Conservation (phyloP, 2,888 invertebrate genomes). For the Chrysolina haemoptera region DNA sequence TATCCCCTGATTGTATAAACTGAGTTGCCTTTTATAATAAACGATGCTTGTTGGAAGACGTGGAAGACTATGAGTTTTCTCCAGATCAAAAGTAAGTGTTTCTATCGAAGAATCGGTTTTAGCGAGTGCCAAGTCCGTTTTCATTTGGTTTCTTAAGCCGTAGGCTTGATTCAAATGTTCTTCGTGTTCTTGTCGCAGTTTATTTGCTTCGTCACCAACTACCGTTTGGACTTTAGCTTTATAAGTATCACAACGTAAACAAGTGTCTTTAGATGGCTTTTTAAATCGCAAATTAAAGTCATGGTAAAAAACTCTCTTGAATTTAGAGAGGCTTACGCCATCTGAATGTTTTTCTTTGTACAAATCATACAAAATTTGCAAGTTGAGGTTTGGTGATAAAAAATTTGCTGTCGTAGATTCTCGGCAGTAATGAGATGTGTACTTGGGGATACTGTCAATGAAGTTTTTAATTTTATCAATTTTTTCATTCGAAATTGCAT, state of each 20-base stretch:
- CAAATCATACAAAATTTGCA: conserved; percentile 6
- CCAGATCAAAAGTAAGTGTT: conserved; percentile 27
- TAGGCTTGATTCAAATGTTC: conserved; percentile 33
- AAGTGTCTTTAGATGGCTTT: conserved; percentile 24
- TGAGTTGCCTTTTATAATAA: conserved; percentile 27
- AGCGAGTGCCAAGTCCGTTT: conserved; percentile 15
- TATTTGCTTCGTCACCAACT: neutral
- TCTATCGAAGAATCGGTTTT: conserved; percentile 24
- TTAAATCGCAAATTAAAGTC: conserved; percentile 22
- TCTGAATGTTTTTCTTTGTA: neutral
- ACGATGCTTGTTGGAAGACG: conserved; percentile 23
- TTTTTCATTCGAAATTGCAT: neutral
- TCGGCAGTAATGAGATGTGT: neutral
- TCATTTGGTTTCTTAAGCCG: conserved; percentile 21
- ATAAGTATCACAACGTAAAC: neutral
- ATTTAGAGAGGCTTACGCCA: neutral
- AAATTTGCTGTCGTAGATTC: neutral
- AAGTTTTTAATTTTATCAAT: neutral
- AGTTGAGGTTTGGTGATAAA: neutral
- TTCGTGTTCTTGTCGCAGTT: neutral
- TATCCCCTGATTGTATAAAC: conserved; percentile 29
- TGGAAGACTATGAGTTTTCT: conserved; percentile 18
- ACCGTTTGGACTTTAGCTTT: neutral
- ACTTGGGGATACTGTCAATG: neutral
- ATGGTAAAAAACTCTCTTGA: neutral